Percentiles rank a stretch among this genome's conserved stretches.
phyloP scores from a whole-genome alignment of 2,888 invertebrate genomes.

The Balanococcus diminutus region DNA sequence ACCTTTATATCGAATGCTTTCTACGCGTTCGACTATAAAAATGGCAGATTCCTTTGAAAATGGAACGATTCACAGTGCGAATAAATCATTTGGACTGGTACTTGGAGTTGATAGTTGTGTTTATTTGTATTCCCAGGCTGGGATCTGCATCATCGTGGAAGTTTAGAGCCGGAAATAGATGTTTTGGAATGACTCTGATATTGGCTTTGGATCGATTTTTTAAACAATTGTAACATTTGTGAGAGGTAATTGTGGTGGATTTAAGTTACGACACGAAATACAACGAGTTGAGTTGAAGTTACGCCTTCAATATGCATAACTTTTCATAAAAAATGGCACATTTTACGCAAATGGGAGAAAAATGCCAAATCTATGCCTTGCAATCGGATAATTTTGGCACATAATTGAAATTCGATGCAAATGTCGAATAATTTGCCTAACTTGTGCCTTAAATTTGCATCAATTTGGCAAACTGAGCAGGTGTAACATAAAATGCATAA shows the following conservation, averaged over 20 bases:
- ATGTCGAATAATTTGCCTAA: not conserved
- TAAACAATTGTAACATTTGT: too few species aligned
- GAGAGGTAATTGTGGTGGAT: not conserved
- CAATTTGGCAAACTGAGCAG: not conserved
- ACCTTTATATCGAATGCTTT: not conserved
- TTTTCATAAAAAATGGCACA: too few species aligned
- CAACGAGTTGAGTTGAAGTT: too few species aligned
- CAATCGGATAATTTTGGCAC: too few species aligned
- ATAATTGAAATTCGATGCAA: too few species aligned
- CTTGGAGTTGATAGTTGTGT: not conserved
- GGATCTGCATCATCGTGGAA: not conserved
- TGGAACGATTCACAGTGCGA: not conserved
- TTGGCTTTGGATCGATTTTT: not conserved
- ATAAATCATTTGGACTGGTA: not conserved
- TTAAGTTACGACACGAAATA: not conserved
- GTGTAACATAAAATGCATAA: not conserved
- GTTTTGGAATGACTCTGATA: not conserved
- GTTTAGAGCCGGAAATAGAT: not conserved
- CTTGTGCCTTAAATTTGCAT: not conserved
- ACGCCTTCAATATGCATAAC: too few species aligned
- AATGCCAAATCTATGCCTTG: too few species aligned
- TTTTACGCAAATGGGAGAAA: too few species aligned
- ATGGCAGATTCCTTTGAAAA: not conserved
- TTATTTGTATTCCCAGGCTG: not conserved
- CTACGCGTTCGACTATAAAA: not conserved